phyloP scores from a whole-genome alignment of 2,797 vertebrate species.

The Hyperoplus lanceolatus region DNA sequence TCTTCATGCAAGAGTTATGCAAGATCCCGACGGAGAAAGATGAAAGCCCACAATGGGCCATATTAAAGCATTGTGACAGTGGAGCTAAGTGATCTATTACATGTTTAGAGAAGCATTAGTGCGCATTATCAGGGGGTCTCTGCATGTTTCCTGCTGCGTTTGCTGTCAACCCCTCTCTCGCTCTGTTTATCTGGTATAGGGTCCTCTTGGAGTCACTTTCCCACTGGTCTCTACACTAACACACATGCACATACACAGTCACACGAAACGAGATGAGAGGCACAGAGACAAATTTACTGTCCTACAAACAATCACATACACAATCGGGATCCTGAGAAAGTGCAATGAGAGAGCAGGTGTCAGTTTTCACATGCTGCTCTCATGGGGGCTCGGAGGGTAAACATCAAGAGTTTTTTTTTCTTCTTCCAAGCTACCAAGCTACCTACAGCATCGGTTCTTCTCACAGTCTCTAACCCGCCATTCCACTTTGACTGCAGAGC shows the following conservation, averaged over 20 bases:
- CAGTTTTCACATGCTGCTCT: conserved; percentile 84
- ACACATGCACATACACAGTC: conserved; percentile 43
- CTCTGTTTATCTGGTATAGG: conserved; percentile 77
- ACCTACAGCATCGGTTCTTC: conserved; percentile 30
- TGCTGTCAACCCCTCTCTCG: conserved; percentile 64
- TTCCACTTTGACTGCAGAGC: conserved; percentile 28
- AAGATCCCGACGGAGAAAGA: conserved; percentile 37
- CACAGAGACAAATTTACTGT: conserved; percentile 72
- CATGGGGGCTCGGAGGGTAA: conserved; percentile 73
- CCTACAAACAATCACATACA: conserved; percentile 77
- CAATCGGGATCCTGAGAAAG: conserved; percentile 81
- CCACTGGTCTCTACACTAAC: conserved; percentile 70
- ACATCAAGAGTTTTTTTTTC: conserved; percentile 47
- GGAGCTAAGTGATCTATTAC: conserved; percentile 80
- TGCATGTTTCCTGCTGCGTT: conserved; percentile 78
- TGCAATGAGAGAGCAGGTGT: conserved; percentile 85
- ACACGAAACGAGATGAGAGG: conserved; percentile 62
- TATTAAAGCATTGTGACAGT: conserved; percentile 56
- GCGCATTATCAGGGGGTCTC: conserved; percentile 73
- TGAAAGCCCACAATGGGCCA: conserved; percentile 40
- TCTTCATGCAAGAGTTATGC: conserved; percentile 11
- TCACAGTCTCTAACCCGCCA: conserved; percentile 39
- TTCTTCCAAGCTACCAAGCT: background rate
- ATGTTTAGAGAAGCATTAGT: conserved; percentile 76
- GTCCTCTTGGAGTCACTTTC: conserved; percentile 66